Conservation (phyloP, 2,888 invertebrate genomes). For the Cantharis nigra region DNA sequence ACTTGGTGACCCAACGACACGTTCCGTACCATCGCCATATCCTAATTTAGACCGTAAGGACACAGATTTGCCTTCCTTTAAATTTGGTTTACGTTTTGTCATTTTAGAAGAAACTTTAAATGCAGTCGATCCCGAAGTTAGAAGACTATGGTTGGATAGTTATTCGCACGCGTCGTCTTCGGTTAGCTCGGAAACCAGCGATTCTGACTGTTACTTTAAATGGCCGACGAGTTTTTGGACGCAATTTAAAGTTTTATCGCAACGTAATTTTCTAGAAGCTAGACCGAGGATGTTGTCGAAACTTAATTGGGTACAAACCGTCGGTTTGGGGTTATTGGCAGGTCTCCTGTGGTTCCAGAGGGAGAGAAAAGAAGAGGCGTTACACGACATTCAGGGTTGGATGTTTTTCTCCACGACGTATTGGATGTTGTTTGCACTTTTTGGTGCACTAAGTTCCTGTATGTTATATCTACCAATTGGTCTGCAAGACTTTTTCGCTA, state of each 20-base stretch:
- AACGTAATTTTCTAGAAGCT: slow-evolving; percentile 77
- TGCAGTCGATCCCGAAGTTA: slow-evolving; percentile 63
- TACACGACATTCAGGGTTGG: slow-evolving; percentile 81
- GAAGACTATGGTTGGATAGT: slow-evolving; percentile 71
- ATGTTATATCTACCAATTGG: slow-evolving; percentile 51
- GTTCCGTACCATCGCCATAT: slow-evolving; percentile 47
- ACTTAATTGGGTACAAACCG: slow-evolving; percentile 76
- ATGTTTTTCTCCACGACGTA: slow-evolving; percentile 84
- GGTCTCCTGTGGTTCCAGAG: slow-evolving; percentile 80
- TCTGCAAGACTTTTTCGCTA: background rate
- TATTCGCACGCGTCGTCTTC: slow-evolving; percentile 70
- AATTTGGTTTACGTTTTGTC: slow-evolving; percentile 4
- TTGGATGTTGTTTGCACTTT: slow-evolving; percentile 81
- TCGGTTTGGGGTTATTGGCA: slow-evolving; percentile 71
- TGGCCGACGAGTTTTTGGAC: slow-evolving; percentile 80
- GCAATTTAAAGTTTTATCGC: slow-evolving; percentile 75
- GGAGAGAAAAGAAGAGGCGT: slow-evolving; percentile 72
- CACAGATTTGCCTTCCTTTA: background rate
- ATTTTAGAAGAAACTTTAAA: slow-evolving; percentile 56
- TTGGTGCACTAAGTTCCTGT: slow-evolving; percentile 80
- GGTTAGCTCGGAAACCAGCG: slow-evolving; percentile 64
- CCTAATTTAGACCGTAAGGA: slow-evolving; percentile 53
- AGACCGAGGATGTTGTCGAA: slow-evolving; percentile 76
- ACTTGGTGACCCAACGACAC: slow-evolving; percentile 44
- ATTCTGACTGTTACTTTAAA: slow-evolving; percentile 66